phyloP scores from a whole-genome alignment of 2,888 invertebrate species.

The Nomada goodeniana region DNA sequence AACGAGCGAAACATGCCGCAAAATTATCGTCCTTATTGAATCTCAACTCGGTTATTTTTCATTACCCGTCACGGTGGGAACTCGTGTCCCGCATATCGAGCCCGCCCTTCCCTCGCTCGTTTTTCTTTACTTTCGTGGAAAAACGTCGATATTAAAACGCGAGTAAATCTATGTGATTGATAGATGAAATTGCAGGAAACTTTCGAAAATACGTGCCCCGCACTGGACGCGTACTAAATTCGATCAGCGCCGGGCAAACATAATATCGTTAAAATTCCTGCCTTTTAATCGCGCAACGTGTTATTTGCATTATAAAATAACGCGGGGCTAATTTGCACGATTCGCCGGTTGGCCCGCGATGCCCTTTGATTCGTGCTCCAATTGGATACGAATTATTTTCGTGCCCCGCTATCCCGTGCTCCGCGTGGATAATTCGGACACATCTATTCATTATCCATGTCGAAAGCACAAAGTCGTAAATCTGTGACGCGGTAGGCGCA shows the following conservation, averaged over 20 bases:
- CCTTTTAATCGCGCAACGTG: neutral
- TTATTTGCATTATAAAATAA: conserved; percentile 10
- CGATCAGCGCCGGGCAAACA: neutral
- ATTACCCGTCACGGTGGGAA: neutral
- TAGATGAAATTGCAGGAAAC: neutral
- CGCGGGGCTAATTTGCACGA: conserved; percentile 31
- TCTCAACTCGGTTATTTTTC: neutral
- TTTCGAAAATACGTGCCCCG: too few relatives aligned
- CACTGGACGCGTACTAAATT: too few relatives aligned
- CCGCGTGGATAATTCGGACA: conserved; percentile 38
- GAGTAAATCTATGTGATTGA: neutral
- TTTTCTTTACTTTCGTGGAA: neutral
- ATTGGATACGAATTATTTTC: conserved; percentile 46
- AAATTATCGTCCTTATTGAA: conserved; percentile 21
- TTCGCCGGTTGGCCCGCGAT: conserved; percentile 11
- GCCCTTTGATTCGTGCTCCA: conserved; percentile 27
- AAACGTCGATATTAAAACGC: neutral
- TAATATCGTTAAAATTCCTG: conserved; percentile 2
- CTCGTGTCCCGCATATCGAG: neutral
- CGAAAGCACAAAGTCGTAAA: conserved; percentile 55
- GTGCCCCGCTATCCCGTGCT: neutral
- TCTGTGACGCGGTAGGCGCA: conserved; percentile 31
- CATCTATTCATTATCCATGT: conserved; percentile 56
- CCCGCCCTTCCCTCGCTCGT: too few relatives aligned
- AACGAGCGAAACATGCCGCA: neutral